Conservation (phyloP, 2,888 invertebrate species). For the Rhagonycha fulva region DNA sequence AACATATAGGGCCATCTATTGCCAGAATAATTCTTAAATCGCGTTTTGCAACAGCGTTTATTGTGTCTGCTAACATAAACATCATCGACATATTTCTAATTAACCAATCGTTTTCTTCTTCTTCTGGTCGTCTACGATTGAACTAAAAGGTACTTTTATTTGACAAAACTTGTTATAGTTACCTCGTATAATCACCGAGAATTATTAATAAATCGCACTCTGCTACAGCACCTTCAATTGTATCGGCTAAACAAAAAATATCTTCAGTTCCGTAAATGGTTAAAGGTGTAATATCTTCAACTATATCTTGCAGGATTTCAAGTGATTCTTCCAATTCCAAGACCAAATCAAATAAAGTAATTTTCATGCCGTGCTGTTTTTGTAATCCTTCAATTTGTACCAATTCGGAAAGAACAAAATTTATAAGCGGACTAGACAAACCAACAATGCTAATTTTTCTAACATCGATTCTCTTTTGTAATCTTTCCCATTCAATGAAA, state of each 20-base stretch:
- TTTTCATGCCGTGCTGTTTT: constrained; percentile 36
- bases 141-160: background rate
- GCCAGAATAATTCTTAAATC: constrained; percentile 60
- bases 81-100: constrained; percentile 49
- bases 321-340: constrained; percentile 28
- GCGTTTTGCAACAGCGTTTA: constrained; percentile 58
- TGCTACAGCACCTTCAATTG: constrained; percentile 56
- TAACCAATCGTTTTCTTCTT: constrained; percentile 40
- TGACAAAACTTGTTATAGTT: background rate
- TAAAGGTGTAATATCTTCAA: constrained; percentile 35
- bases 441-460: constrained; percentile 43
- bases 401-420: constrained; percentile 44
- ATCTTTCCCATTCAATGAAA: constrained; percentile 4
- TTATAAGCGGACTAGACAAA: constrained; percentile 38
- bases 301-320: constrained; percentile 36
- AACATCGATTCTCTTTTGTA: constrained; percentile 9
- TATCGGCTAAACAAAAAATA: constrained; percentile 44
- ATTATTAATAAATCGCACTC: constrained; percentile 60
- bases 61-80: constrained; percentile 55
- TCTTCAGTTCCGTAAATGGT: constrained; percentile 20
- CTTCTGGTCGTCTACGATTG: constrained; percentile 5
- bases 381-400: constrained; percentile 37
- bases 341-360: constrained; percentile 45
- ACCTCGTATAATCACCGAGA: constrained; percentile 54
- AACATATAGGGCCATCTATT: constrained; percentile 62